These are phyloP conservation scores for Balaeniceps rex DNA, from an alignment of 2,113 vertebrate genomes.

Conservation along the genomic window DNA sequence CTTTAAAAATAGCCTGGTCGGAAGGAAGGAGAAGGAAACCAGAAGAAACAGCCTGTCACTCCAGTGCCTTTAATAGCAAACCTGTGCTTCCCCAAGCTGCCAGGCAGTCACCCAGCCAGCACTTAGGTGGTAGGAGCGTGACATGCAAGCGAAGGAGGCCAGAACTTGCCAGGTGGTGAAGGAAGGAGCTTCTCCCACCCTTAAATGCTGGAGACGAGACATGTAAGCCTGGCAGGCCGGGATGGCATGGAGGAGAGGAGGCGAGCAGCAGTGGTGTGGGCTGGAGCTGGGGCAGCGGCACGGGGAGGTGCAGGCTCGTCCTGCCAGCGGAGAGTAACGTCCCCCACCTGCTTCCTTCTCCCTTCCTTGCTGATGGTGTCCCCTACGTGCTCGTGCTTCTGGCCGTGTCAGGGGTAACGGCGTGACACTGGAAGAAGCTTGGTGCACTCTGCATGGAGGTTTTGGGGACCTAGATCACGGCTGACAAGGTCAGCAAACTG, in stretches of 20 bases:
- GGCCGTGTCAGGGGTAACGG: fast-evolving
- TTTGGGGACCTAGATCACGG: neutral
- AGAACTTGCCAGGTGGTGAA: neutral
- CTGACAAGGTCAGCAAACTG: neutral
- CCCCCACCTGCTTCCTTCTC: neutral
- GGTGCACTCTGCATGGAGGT: neutral
- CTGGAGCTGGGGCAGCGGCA: neutral
- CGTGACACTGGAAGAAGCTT: neutral
- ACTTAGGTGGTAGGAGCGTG: fast-evolving
- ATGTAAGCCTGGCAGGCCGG: neutral
- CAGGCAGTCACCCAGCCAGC: neutral
- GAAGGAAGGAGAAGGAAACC: neutral
- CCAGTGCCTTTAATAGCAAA: neutral
- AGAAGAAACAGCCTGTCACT: neutral
- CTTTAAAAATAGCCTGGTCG: neutral
- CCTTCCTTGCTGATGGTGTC: neutral
- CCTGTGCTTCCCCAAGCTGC: neutral
- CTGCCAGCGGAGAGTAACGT: neutral
- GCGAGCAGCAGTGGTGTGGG: fast-evolving
- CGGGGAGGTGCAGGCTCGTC: neutral
- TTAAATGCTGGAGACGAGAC: neutral
- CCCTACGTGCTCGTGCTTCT: fast-evolving
- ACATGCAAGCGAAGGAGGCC: fast-evolving
- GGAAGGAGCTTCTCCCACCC: neutral
- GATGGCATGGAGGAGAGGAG: fast-evolving